Base-by-base conservation (phyloP, 2,888 invertebrate species). In the Andrena marginata region DNA sequence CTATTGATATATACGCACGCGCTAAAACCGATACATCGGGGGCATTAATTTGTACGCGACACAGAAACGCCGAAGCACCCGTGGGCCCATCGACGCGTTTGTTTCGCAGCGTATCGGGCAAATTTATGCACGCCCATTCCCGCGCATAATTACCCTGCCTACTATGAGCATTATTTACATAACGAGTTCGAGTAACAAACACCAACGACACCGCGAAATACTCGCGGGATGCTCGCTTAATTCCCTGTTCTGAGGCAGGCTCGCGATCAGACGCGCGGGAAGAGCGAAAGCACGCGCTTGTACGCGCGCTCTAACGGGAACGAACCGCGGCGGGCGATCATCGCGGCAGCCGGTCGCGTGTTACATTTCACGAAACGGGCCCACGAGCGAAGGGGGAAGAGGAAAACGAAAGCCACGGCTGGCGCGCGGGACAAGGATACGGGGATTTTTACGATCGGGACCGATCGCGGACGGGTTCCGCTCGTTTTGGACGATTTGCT, bases 131-230 rank as follows among this genome's bases (percentile, higher is more conserved):
- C 77, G 82, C 82, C 73, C 73, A 51, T 62, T 59, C 63, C 68
- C 63, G 35, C 71, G 54, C 23, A 72, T 82, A 84, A 84, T 78
- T 78, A 69, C 59, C 64, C 54, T 29, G 56, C 64, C 54, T 29
- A 60, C 75, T 68, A 82, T 62, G 65, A 75, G 54, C 54, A 69
- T 78, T 75, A 82, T 82, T 78, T 77, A 72, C 82, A 75, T 82
- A 84, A 84, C 83, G 42, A 75, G 83, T 82, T 82, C 54, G 60
- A 77, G 71, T 20, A 77, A 74, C 71, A 74, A 82, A 74, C 74
- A 59, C 20, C 35, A 56, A 6, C 54, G 65, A 63, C 62, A 48
- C 3, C 64, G 68, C 48, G 54, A 71, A 71, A 75, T 75, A 51
- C 26, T 16, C 60, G 54, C 51, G 20, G 31, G 23, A 16, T 23